Evolutionary conservation across 2,888 invertebrate genomes (phyloP).

Genomic region (Leptura quadrifasciata): DNA sequence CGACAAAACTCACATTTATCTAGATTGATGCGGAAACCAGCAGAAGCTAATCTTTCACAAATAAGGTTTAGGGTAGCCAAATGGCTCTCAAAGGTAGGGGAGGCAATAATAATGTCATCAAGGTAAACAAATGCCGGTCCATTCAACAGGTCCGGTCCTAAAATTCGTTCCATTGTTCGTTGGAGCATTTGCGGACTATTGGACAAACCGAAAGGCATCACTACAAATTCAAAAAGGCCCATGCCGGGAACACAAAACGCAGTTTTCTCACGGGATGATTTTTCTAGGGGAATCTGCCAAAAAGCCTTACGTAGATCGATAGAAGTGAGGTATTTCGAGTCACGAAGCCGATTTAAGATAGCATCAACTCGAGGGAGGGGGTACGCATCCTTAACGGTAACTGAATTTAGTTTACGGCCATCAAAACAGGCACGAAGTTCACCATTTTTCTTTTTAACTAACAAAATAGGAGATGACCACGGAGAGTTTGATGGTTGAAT

Average conservation of each 20-base stretch:
- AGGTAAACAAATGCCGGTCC: conserved; percentile 1
- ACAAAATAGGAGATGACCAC: too few species aligned
- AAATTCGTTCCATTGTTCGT: conserved; percentile 2
- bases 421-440: neutral
- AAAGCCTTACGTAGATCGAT: conserved; percentile 16
- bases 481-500: too few species aligned
- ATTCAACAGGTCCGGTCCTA: conserved; percentile 7
- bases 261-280: conserved; percentile 10
- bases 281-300: conserved; percentile 17
- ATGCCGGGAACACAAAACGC: conserved; percentile 16
- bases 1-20: too few species aligned
- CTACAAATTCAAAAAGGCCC: conserved; percentile 14
- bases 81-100: too few species aligned
- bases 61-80: neutral
- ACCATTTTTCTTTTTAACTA: neutral
- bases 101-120: conserved; percentile 16
- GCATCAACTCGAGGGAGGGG: too few species aligned
- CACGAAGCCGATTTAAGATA: too few species aligned
- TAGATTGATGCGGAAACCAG: conserved; percentile 36
- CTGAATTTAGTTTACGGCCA: neutral
- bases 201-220: neutral
- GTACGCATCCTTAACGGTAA: too few species aligned
- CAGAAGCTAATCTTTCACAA: conserved; percentile 5
- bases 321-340: neutral
- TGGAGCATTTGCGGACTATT: conserved; percentile 8